A percentile compares a stretch with the other conserved stretches of the same genome.
Evolutionary conservation across 2,113 vertebrate species (phyloP).

Genomic region (Aleadryas rufinucha): DNA sequence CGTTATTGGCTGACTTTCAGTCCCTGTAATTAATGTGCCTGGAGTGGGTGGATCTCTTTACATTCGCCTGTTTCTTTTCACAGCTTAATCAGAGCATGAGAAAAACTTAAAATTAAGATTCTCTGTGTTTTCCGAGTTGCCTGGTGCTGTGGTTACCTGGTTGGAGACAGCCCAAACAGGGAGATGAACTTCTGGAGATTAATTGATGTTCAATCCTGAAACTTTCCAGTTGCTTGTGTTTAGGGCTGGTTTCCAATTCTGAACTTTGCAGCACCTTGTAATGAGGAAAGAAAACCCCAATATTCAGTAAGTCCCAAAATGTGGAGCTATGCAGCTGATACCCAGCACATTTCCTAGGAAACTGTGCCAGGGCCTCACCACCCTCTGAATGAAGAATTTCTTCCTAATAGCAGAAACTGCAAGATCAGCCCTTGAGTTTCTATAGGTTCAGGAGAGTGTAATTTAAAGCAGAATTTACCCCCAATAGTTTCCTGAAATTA

Average conservation of each 20-base stretch:
- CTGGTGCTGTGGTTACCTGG: rapidly evolving
- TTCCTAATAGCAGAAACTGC: background rate
- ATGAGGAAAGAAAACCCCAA: background rate
- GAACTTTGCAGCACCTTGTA: background rate
- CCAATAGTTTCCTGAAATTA: background rate
- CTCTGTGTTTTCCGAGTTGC: background rate
- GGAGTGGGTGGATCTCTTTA: constrained; percentile 2
- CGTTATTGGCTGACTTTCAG: background rate
- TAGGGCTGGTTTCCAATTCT: background rate
- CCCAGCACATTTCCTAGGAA: background rate
- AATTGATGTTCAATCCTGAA: background rate
- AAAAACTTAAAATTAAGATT: background rate
- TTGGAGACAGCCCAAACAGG: background rate
- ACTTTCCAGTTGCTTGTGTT: background rate
- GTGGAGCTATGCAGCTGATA: background rate
- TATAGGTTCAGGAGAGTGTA: background rate
- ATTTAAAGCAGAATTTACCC: background rate
- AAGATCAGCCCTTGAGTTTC: background rate
- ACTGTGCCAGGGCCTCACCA: background rate
- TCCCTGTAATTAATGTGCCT: background rate
- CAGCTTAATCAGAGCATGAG: background rate
- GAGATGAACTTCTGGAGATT: background rate
- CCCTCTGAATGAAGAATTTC: background rate
- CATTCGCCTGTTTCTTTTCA: background rate
- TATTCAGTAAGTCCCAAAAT: background rate